Evolutionary conservation across 2,113 vertebrate species (phyloP).

Genomic region (Brachyistius frenatus): DNA sequence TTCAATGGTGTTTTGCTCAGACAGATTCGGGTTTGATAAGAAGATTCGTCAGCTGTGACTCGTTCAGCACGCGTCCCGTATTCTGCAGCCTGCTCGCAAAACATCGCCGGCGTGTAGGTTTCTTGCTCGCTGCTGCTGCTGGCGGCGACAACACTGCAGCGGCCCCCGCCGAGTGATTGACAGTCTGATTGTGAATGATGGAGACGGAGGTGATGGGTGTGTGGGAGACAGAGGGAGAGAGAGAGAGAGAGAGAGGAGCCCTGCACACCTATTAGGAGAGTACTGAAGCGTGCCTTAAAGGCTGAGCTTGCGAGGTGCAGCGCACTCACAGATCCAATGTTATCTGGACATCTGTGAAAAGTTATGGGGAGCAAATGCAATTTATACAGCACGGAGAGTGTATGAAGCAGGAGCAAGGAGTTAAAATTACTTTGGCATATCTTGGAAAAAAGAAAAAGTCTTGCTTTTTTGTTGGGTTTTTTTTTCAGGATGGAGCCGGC

Average conservation of each 20-base stretch:
- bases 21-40: too few relatives aligned
- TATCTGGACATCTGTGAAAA: slow-evolving; percentile 33
- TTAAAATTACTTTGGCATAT: slow-evolving; percentile 26
- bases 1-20: too few relatives aligned
- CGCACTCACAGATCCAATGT: slow-evolving; percentile 42
- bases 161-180: slow-evolving; percentile 56
- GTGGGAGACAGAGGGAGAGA: not conserved
- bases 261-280: slow-evolving; percentile 29
- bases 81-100: too few relatives aligned
- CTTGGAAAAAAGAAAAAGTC: slow-evolving; percentile 18
- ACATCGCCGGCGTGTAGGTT: too few relatives aligned
- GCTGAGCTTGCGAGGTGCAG: slow-evolving; percentile 27
- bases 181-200: slow-evolving; percentile 56
- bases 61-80: not conserved
- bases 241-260: slow-evolving; percentile 18
- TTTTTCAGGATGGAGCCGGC: slow-evolving; percentile 14
- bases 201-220: slow-evolving; percentile 54
- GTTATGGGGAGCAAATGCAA: slow-evolving; percentile 34
- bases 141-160: slow-evolving; percentile 34
- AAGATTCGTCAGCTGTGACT: not conserved
- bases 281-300: slow-evolving; percentile 5
- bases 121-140: not conserved
- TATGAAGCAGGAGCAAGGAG: slow-evolving; percentile 9
- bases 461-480: not conserved
- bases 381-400: slow-evolving; percentile 27